Conservation (phyloP, 2,113 vertebrate genomes). For the Larimichthys polyactis region DNA sequence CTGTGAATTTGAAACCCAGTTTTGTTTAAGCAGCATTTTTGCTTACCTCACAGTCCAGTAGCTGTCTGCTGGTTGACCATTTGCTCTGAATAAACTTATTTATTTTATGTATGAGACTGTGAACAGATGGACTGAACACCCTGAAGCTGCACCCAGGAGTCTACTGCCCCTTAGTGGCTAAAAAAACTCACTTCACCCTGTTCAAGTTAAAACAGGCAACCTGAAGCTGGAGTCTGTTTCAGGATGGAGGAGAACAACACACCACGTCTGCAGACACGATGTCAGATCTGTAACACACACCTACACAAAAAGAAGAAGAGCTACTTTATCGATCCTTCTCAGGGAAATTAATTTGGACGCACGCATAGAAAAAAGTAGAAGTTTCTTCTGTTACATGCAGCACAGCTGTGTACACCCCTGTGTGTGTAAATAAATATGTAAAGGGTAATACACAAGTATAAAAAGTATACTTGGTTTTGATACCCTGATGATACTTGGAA, state of each 20-base stretch:
- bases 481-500: too few species aligned
- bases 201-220: background rate
- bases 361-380: too few species aligned
- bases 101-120: background rate
- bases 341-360: background rate
- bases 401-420: too few species aligned
- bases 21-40: constrained; percentile 1
- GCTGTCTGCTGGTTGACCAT: background rate
- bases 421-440: too few species aligned
- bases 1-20: background rate
- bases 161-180: constrained; percentile 30
- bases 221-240: background rate
- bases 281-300: constrained; percentile 1
- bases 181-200: background rate
- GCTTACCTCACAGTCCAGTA: constrained; percentile 4
- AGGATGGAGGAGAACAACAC: background rate
- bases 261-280: background rate
- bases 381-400: too few species aligned
- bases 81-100: background rate
- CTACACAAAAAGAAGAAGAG: background rate
- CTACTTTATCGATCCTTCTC: background rate
- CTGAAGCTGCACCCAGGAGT: background rate
- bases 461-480: too few species aligned
- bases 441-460: too few species aligned
- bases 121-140: background rate